Percentiles rank a stretch among this genome's conserved stretches.
Conservation (phyloP, 2,888 invertebrate genomes). For the Neoitamus cyanurus region DNA sequence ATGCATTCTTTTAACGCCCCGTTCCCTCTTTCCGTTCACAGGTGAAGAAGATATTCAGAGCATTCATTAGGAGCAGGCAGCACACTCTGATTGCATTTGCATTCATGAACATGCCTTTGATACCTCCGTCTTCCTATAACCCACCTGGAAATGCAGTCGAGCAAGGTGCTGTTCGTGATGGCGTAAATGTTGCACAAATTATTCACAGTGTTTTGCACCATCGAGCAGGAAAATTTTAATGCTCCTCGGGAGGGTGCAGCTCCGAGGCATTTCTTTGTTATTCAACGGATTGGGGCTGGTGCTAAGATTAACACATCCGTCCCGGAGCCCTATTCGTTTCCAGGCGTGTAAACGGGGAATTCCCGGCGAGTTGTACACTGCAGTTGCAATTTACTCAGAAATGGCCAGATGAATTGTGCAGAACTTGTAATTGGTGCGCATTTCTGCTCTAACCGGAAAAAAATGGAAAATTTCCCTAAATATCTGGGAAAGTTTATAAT, state of each 20-base stretch:
- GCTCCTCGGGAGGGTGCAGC: neutral
- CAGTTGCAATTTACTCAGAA: neutral
- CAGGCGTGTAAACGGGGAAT: neutral
- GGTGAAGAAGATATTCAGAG: conserved; percentile 1
- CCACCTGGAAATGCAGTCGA: neutral
- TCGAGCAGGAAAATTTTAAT: neutral
- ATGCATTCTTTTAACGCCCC: neutral
- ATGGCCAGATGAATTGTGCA: neutral
- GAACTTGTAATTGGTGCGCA: neutral
- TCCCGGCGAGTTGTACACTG: neutral
- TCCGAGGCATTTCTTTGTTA: neutral
- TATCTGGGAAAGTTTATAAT: neutral
- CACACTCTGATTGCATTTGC: conserved; percentile 1
- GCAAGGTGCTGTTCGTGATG: neutral
- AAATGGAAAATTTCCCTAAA: neutral
- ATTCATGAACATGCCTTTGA: neutral
- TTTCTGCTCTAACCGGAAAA: neutral
- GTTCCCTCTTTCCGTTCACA: neutral
- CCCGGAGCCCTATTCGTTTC: neutral
- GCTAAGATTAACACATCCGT: neutral
- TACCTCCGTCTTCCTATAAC: neutral
- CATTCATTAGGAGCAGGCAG: neutral
- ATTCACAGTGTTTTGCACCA: neutral
- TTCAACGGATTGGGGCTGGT: neutral
- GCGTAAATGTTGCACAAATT: neutral